phyloP scores from a whole-genome alignment of 2,888 invertebrate species.

The Mythimna vitellina region DNA sequence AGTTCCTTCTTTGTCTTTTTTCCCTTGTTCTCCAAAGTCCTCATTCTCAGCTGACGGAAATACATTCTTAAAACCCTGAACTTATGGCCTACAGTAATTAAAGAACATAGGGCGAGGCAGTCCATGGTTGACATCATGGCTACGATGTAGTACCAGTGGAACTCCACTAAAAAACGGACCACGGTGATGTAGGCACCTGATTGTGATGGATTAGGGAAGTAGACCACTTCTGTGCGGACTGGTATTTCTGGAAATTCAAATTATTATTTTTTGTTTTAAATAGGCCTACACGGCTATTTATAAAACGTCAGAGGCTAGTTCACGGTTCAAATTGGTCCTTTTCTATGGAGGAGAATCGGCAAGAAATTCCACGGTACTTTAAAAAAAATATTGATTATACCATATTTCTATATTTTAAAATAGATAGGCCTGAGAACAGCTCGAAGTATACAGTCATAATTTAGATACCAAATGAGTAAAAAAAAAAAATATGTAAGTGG shows the following conservation, averaged over 20 bases:
- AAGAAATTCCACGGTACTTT: no score
- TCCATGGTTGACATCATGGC: slow-evolving; percentile 74
- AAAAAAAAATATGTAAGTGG: no score
- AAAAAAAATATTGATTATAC: no score
- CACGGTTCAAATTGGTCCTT: no score
- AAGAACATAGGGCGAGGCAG: slow-evolving; percentile 69
- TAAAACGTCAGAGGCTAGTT: no score
- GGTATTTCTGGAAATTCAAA: slow-evolving; percentile 70
- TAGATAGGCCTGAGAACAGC: no score
- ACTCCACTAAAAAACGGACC: slow-evolving; percentile 69
- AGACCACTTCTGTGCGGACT: slow-evolving; percentile 74
- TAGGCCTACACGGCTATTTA: no score
- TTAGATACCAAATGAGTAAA: no score
- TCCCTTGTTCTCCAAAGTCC: slow-evolving; percentile 55
- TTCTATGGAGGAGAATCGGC: no score
- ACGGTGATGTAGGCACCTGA: slow-evolving; percentile 69
- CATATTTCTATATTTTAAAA: no score
- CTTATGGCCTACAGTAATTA: slow-evolving; percentile 73
- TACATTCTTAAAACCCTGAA: slow-evolving; percentile 73
- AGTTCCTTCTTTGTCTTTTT: slow-evolving; percentile 54
- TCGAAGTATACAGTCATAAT: no score
- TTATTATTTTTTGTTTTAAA: no score
- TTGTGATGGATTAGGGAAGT: slow-evolving; percentile 66
- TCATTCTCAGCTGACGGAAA: slow-evolving; percentile 69
- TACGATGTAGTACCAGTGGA: slow-evolving; percentile 78